A percentile compares a stretch with the other conserved stretches of the same genome.
Evolutionary conservation across 2,113 vertebrate species (phyloP).

Genomic region (Cranoglanis bouderius): DNA sequence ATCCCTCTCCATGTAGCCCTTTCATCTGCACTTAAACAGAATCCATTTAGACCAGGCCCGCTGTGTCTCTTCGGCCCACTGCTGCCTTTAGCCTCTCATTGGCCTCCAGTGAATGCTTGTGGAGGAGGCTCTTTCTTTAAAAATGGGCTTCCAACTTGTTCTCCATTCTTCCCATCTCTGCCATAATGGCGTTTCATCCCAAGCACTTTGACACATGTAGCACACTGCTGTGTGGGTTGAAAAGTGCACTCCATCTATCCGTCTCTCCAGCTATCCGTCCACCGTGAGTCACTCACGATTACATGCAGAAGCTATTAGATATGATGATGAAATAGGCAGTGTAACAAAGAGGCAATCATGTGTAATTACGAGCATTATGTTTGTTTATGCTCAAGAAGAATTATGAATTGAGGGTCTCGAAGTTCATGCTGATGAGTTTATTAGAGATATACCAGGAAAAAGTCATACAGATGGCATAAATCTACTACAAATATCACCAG

Average conservation of each 20-base stretch:
- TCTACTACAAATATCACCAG: slow-evolving; percentile 39
- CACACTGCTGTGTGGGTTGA: slow-evolving; percentile 40
- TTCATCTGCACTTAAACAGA: slow-evolving; percentile 55
- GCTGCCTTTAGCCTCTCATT: slow-evolving; percentile 38
- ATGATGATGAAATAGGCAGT: slow-evolving; percentile 28
- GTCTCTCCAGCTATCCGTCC: slow-evolving; percentile 12
- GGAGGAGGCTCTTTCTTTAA: slow-evolving; percentile 43
- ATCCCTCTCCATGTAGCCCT: slow-evolving; percentile 34
- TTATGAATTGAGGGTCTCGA: slow-evolving; percentile 13
- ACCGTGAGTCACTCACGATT: neutral
- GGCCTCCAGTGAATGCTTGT: slow-evolving; percentile 39
- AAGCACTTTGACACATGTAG: slow-evolving; percentile 35
- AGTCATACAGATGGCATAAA: slow-evolving; percentile 42
- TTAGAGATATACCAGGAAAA: neutral
- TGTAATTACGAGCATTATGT: slow-evolving; percentile 31
- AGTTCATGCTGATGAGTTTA: slow-evolving; percentile 37
- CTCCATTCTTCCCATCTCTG: slow-evolving; percentile 26
- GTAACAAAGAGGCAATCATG: slow-evolving; percentile 8
- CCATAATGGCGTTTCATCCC: slow-evolving; percentile 42
- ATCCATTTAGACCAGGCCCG: slow-evolving; percentile 50
- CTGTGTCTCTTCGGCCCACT: slow-evolving; percentile 4
- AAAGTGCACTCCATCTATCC: slow-evolving; percentile 44
- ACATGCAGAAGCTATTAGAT: slow-evolving; percentile 26
- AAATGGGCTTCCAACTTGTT: slow-evolving; percentile 29
- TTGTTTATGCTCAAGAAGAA: slow-evolving; percentile 34